Evolutionary conservation across 2,888 invertebrate species (phyloP).

Genomic region (Thereva nobilitata): DNA sequence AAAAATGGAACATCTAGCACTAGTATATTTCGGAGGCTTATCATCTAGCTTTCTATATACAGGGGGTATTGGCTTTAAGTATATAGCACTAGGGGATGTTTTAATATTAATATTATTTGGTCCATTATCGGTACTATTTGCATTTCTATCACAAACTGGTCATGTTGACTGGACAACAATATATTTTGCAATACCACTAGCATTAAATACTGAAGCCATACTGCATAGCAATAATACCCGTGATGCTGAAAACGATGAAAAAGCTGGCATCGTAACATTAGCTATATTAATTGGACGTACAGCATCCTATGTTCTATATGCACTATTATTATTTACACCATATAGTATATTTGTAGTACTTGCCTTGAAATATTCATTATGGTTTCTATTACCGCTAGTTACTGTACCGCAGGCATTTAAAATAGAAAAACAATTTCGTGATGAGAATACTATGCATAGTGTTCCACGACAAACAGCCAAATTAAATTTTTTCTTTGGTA

Average conservation of each 20-base stretch:
- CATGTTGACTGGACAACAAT: slow-evolving; percentile 88
- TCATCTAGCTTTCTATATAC: slow-evolving; percentile 96
- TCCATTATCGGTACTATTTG: slow-evolving; percentile 90
- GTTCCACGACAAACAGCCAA: slow-evolving; percentile 89
- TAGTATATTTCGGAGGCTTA: slow-evolving; percentile 93
- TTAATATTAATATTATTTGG: slow-evolving; percentile 91
- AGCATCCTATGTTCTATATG: slow-evolving; percentile 88
- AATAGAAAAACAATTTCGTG: slow-evolving; percentile 86
- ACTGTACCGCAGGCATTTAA: slow-evolving; percentile 88
- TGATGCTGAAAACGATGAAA: slow-evolving; percentile 84
- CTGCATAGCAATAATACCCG: slow-evolving; percentile 94
- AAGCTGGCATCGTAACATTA: slow-evolving; percentile 90
- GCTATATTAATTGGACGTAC: slow-evolving; percentile 93
- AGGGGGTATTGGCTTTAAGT: slow-evolving; percentile 93
- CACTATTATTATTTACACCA: slow-evolving; percentile 85
- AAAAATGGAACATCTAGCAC: slow-evolving; percentile 90
- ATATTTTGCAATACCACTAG: slow-evolving; percentile 91
- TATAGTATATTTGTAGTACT: slow-evolving; percentile 88
- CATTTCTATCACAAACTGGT: slow-evolving; percentile 91
- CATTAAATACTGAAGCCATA: slow-evolving; percentile 93
- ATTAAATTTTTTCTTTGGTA: slow-evolving; percentile 87
- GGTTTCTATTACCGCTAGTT: slow-evolving; percentile 86
- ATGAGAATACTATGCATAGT: slow-evolving; percentile 74
- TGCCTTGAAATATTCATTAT: slow-evolving; percentile 80
- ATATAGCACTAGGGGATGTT: slow-evolving; percentile 92